Conservation (phyloP, 2,888 invertebrate species). For the Pachliopta kotzebuea region DNA sequence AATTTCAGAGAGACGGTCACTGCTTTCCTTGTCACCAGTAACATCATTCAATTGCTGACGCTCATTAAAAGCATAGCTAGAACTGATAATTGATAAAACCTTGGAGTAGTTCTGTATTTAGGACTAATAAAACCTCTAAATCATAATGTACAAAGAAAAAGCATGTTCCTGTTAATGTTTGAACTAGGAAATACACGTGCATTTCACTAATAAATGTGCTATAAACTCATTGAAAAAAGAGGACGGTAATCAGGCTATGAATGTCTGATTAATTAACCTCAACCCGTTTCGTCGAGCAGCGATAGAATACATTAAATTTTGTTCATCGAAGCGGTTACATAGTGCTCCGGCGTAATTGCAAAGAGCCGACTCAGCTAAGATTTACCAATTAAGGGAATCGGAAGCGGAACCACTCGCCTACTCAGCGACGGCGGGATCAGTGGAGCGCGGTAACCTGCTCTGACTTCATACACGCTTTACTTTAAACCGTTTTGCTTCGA, state of each 20-base stretch:
- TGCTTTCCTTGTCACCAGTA: no score
- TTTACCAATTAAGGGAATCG: conserved; percentile 75
- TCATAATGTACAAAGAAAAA: not conserved
- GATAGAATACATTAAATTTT: conserved; percentile 52
- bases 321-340: conserved; percentile 55
- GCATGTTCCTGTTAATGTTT: not conserved
- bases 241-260: conserved; percentile 27
- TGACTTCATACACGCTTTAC: conserved; percentile 26
- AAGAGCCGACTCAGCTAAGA: conserved; percentile 76
- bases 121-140: no score
- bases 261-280: conserved; percentile 36
- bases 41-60: no score
- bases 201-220: not conserved
- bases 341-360: conserved; percentile 63
- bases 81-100: no score
- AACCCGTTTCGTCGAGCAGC: conserved; percentile 37
- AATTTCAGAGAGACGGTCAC: no score
- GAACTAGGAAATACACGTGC: not conserved
- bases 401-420: conserved; percentile 64
- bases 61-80: no score
- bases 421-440: conserved; percentile 50
- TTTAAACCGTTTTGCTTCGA: conserved; percentile 12
- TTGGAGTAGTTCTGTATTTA: no score
- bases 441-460: conserved; percentile 37
- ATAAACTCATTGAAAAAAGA: not conserved